Conservation (phyloP, 2,113 vertebrate genomes). For the Ellobius talpinus region DNA sequence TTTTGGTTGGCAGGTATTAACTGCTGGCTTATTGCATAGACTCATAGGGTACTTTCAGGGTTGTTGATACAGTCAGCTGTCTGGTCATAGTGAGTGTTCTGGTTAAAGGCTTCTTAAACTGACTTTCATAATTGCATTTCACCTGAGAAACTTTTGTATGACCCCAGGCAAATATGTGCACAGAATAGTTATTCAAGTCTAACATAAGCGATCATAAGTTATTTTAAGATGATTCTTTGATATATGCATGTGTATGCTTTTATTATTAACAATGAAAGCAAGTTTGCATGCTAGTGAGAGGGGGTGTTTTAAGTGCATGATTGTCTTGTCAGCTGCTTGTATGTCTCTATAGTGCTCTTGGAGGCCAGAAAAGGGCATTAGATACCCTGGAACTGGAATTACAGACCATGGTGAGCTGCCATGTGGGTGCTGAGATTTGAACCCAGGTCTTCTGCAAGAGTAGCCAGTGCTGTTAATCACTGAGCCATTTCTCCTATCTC, state of each 20-base stretch:
- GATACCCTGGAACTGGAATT: not conserved
- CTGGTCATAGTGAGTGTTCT: not conserved
- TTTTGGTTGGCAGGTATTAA: not conserved
- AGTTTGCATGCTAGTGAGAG: too few relatives aligned
- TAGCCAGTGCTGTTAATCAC: not conserved
- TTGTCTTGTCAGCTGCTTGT: not conserved
- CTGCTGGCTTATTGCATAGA: not conserved
- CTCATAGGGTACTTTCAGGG: not conserved
- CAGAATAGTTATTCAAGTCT: not conserved
- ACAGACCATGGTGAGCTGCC: not conserved
- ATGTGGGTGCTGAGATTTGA: not conserved
- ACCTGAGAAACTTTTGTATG: not conserved
- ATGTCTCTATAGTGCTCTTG: not conserved
- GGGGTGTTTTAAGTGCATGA: too few relatives aligned
- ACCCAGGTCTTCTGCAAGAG: not conserved
- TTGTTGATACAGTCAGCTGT: not conserved
- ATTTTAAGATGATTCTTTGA: too few relatives aligned
- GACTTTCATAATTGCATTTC: not conserved
- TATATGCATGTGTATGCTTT: too few relatives aligned
- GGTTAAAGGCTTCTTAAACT: not conserved
- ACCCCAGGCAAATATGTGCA: not conserved
- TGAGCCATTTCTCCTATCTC: too few relatives aligned
- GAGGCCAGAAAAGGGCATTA: not conserved
- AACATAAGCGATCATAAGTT: not conserved
- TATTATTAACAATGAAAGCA: too few relatives aligned